These are phyloP conservation scores for Callitettix versicolor DNA, from an alignment of 1,140 invertebrate species.

Conservation along the genomic window DNA sequence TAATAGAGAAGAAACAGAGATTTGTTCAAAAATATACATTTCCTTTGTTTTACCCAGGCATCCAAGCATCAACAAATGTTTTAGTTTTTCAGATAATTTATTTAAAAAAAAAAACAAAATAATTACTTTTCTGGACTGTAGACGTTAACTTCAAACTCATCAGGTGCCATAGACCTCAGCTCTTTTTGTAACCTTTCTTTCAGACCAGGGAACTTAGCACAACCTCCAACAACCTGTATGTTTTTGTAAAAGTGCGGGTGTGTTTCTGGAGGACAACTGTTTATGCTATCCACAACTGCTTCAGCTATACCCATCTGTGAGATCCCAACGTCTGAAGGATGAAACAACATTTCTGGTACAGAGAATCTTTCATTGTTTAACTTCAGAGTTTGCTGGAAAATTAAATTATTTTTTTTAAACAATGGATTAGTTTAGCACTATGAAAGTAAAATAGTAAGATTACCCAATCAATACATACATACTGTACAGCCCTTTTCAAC, in stretches of 20 bases:
- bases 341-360: conserved; percentile 90
- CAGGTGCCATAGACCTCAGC: conserved; percentile 62
- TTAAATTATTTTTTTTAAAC: background rate
- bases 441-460: too few relatives aligned
- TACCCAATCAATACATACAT: background rate
- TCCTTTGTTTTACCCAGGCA: too few relatives aligned
- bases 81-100: too few relatives aligned
- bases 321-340: conserved; percentile 91
- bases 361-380: conserved; percentile 88
- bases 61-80: too few relatives aligned
- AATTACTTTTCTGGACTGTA: conserved; percentile 54
- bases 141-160: conserved; percentile 63
- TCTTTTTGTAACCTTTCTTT: conserved; percentile 69
- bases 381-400: conserved; percentile 60
- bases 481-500: background rate
- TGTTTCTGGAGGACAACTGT: conserved; percentile 61
- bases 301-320: conserved; percentile 90
- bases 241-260: conserved; percentile 77
- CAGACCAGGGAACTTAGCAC: conserved; percentile 72
- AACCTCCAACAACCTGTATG: conserved; percentile 89
- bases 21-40: too few relatives aligned
- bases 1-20: too few relatives aligned
- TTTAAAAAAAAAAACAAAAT: too few relatives aligned
- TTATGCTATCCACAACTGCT: conserved; percentile 66
- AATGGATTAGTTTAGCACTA: too few relatives aligned